Evolutionary conservation across 1,140 invertebrate genomes (phyloP).

Genomic region (Drosophila rufa): DNA sequence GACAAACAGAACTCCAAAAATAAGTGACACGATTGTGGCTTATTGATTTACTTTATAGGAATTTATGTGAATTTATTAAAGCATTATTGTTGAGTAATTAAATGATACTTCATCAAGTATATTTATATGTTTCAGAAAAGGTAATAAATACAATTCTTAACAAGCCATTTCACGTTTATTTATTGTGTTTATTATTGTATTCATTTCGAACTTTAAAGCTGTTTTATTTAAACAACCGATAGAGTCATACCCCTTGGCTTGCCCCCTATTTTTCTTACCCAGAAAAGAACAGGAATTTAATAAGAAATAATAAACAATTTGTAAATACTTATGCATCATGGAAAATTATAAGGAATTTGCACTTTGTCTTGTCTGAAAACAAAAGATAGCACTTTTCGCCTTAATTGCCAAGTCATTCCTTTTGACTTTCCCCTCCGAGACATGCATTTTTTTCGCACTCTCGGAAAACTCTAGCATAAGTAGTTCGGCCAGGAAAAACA

Average conservation of each 20-base stretch:
- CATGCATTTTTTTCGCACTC: constrained; percentile 8
- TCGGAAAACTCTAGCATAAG: not conserved
- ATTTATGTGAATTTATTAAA: not conserved
- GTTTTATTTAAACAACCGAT: not conserved
- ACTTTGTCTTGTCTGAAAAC: not conserved
- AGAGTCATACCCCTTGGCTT: not conserved
- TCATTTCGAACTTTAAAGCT: not conserved
- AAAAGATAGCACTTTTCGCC: constrained; percentile 4
- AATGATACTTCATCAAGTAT: not conserved
- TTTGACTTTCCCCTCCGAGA: not conserved
- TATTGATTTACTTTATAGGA: constrained; percentile 7
- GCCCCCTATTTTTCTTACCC: not conserved
- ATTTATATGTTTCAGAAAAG: not conserved
- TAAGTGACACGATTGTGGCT: constrained; percentile 19
- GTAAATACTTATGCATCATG: not conserved
- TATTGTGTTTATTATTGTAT: not conserved
- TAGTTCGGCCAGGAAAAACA: constrained; percentile 2
- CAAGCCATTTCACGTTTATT: too few species aligned
- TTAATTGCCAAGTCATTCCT: constrained; percentile 9
- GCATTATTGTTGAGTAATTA: not conserved
- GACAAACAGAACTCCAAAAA: constrained; percentile 4
- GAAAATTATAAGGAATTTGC: constrained; percentile 9
- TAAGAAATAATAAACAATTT: not conserved
- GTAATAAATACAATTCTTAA: not conserved
- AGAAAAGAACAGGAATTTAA: not conserved